Evolutionary conservation across 1,140 invertebrate species (phyloP).

Genomic region (Adelges cooleyi): DNA sequence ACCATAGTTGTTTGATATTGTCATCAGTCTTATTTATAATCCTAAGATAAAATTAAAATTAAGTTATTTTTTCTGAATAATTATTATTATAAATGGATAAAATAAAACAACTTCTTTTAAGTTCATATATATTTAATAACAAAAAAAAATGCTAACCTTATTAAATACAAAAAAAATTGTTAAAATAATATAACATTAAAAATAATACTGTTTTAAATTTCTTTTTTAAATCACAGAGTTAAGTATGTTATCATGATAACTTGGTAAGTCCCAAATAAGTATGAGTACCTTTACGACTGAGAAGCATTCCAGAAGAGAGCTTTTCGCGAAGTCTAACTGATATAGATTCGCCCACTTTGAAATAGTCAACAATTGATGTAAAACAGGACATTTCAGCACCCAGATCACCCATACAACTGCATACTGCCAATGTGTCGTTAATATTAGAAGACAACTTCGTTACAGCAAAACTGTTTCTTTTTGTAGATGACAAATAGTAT

Average conservation of each 20-base stretch:
- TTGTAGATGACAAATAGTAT: slow-evolving; percentile 14
- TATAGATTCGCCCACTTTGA: slow-evolving; percentile 1
- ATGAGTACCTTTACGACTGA: slow-evolving; percentile 1
- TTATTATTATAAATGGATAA: no score
- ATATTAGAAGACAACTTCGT: neutral
- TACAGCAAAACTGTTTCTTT: slow-evolving; percentile 9
- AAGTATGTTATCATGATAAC: neutral
- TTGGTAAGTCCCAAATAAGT: slow-evolving; percentile 5
- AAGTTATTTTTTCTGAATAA: no score
- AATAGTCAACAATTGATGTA: slow-evolving; percentile 11
- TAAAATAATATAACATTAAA: no score
- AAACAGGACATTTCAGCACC: slow-evolving; percentile 17
- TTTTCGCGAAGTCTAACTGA: slow-evolving; percentile 9
- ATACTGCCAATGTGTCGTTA: slow-evolving; percentile 10
- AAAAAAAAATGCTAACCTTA: no score
- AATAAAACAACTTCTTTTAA: no score
- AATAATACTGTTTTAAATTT: no score
- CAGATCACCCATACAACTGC: neutral
- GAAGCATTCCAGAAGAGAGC: neutral
- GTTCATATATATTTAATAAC: no score
- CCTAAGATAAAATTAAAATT: no score
- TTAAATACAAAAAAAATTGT: no score
- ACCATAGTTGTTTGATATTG: no score
- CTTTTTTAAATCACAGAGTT: neutral
- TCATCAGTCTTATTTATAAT: no score